Percentiles rank a stretch among this genome's conserved stretches.
Conservation (phyloP, 2,888 invertebrate species). For the Drosophila monieri region DNA sequence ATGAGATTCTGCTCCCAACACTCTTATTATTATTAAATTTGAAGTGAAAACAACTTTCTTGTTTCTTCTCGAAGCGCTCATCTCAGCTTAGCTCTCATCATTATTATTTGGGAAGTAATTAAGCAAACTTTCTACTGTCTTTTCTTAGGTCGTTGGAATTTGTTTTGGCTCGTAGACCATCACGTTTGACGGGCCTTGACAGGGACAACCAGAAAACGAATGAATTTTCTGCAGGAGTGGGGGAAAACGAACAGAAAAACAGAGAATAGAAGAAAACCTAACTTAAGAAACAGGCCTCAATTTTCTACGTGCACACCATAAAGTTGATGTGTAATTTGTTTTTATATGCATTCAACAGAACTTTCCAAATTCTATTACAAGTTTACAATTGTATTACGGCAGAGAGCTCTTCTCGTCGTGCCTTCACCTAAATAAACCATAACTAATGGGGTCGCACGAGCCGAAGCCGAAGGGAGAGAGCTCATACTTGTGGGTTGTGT, state of each 20-base stretch:
- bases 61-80: slow-evolving; percentile 4
- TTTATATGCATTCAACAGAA: slow-evolving; percentile 60
- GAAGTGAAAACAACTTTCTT: slow-evolving; percentile 35
- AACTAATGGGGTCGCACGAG: slow-evolving; percentile 59
- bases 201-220: slow-evolving; percentile 19
- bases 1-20: slow-evolving; percentile 37
- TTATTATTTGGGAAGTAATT: slow-evolving; percentile 69
- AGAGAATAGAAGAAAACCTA: slow-evolving; percentile 6
- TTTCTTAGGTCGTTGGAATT: slow-evolving; percentile 29
- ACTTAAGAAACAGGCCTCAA: slow-evolving; percentile 38
- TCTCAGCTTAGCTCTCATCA: slow-evolving; percentile 10
- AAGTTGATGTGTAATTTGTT: slow-evolving; percentile 72
- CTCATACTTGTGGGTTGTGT: slow-evolving; percentile 13
- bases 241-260: slow-evolving; percentile 14
- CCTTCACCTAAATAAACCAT: slow-evolving; percentile 70
- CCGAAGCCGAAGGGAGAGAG: slow-evolving; percentile 23
- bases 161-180: slow-evolving; percentile 38
- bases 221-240: background rate
- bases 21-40: slow-evolving; percentile 68
- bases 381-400: slow-evolving; percentile 72
- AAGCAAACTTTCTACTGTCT: slow-evolving; percentile 65
- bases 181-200: slow-evolving; percentile 73
- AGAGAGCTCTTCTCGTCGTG: slow-evolving; percentile 9
- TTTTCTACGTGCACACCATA: slow-evolving; percentile 73
- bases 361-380: slow-evolving; percentile 72